phyloP scores from a whole-genome alignment of 2,888 invertebrate species.

The Antheraea assamensis region DNA sequence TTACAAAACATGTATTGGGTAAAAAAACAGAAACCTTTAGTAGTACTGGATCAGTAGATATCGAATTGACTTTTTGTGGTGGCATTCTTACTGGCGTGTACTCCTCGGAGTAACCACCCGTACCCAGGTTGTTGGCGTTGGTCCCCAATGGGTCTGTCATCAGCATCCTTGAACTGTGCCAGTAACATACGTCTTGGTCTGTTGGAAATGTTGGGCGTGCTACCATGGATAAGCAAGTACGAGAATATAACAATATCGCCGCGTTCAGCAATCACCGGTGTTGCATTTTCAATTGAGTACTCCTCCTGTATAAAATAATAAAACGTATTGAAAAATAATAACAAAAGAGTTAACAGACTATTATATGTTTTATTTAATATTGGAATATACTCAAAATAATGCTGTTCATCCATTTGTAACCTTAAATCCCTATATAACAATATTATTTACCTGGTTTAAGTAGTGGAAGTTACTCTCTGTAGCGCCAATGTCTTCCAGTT shows the following conservation, averaged over 20 bases:
- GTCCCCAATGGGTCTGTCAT: constrained; percentile 71
- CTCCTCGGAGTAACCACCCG: constrained; percentile 79
- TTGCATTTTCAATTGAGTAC: constrained; percentile 74
- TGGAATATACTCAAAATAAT: not conserved
- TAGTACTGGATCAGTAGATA: not conserved
- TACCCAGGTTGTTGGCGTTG: constrained; percentile 76
- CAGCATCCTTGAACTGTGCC: constrained; percentile 76
- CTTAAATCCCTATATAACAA: not conserved
- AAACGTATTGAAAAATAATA: not conserved
- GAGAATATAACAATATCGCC: constrained; percentile 83
- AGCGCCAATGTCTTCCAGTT: constrained; percentile 76
- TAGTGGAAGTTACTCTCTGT: constrained; percentile 72
- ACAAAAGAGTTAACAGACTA: not conserved
- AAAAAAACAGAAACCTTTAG: not conserved
- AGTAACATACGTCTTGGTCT: constrained; percentile 80
- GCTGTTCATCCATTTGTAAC: not conserved
- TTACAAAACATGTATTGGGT: not conserved
- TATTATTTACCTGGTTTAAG: constrained; percentile 64
- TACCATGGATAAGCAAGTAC: constrained; percentile 82
- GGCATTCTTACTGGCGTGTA: constrained; percentile 46
- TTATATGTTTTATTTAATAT: not conserved
- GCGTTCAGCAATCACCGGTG: constrained; percentile 74
- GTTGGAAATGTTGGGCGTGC: constrained; percentile 74
- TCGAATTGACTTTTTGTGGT: not conserved
- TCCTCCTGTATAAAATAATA: constrained; percentile 48